A percentile compares a stretch with the other conserved stretches of the same genome.
Evolutionary conservation across 2,888 invertebrate genomes (phyloP).

Genomic region (Volucella bombylans): DNA sequence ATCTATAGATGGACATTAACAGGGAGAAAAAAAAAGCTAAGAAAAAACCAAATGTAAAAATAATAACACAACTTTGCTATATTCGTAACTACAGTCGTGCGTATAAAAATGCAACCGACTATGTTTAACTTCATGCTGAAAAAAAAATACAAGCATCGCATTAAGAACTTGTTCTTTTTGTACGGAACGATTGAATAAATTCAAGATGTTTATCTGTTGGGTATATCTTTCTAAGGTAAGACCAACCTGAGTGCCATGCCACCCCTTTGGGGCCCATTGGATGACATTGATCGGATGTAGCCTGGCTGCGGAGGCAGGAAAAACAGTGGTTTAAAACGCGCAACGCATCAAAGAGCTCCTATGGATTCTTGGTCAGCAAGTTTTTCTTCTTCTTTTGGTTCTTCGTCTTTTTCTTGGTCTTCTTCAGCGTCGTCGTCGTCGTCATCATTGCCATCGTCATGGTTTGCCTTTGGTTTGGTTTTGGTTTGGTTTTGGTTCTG

Average conservation of each 20-base stretch:
- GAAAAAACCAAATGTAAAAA: neutral
- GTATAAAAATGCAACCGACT: constrained; percentile 59
- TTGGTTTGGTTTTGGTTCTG: neutral
- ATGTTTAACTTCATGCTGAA: constrained; percentile 70
- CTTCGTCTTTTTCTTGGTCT: neutral
- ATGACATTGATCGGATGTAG: neutral
- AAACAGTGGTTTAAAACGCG: constrained; percentile 53
- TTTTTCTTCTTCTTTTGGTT: constrained; percentile 38
- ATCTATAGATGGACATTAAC: constrained; percentile 21
- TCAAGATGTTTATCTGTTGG: constrained; percentile 70
- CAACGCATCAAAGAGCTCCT: constrained; percentile 70
- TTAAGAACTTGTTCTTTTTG: constrained; percentile 72
- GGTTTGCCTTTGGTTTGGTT: neutral
- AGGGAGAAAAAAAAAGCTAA: constrained; percentile 2
- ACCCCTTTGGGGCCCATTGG: constrained; percentile 24
- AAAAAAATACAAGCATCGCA: constrained; percentile 73
- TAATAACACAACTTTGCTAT: no score
- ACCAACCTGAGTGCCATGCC: constrained; percentile 46
- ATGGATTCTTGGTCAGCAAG: constrained; percentile 73
- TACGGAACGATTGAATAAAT: constrained; percentile 71
- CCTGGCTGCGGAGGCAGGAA: neutral
- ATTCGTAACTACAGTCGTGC: constrained; percentile 12
- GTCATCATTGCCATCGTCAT: constrained; percentile 24
- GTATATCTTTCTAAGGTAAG: constrained; percentile 71
- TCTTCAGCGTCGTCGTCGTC: neutral